Percentiles rank a stretch among this genome's conserved stretches.
Evolutionary conservation across 1,140 invertebrate species (phyloP).

Genomic region (Periplaneta americana): DNA sequence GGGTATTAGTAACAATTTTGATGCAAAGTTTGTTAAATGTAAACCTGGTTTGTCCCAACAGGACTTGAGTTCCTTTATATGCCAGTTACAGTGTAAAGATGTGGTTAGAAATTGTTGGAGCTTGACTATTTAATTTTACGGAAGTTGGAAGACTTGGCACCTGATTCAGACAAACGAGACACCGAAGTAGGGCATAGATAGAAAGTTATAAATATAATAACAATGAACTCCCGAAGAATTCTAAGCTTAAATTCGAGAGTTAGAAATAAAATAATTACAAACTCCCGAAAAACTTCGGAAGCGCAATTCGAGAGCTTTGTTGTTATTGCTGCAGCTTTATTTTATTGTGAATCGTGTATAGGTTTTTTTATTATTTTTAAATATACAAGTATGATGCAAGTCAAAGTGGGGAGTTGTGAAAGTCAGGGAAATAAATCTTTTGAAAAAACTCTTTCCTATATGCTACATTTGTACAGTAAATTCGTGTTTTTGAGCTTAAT

Average conservation of each 20-base stretch:
- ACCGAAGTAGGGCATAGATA: background rate
- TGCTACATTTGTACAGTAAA: background rate
- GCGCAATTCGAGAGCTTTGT: background rate
- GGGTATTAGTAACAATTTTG: no score
- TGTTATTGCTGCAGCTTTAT: background rate
- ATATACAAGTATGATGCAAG: background rate
- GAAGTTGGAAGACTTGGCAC: background rate
- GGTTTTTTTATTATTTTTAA: background rate
- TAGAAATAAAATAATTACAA: background rate
- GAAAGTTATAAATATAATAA: background rate
- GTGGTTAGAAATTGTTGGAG: background rate
- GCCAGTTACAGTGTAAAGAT: background rate
- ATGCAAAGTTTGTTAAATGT: background rate
- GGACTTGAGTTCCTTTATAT: background rate
- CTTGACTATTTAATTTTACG: background rate
- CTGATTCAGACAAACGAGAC: background rate
- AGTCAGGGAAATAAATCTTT: background rate
- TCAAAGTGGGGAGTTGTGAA: background rate
- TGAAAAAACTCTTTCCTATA: background rate
- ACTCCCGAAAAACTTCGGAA: background rate
- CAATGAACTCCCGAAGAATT: background rate
- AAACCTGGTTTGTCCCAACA: background rate
- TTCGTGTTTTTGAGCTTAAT: background rate
- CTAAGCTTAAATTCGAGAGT: background rate
- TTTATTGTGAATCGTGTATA: background rate